A percentile compares a stretch with the other conserved stretches of the same genome.
These are phyloP conservation scores for Amazona vittata DNA, from an alignment of 2,113 vertebrate species.

Conservation along the genomic window DNA sequence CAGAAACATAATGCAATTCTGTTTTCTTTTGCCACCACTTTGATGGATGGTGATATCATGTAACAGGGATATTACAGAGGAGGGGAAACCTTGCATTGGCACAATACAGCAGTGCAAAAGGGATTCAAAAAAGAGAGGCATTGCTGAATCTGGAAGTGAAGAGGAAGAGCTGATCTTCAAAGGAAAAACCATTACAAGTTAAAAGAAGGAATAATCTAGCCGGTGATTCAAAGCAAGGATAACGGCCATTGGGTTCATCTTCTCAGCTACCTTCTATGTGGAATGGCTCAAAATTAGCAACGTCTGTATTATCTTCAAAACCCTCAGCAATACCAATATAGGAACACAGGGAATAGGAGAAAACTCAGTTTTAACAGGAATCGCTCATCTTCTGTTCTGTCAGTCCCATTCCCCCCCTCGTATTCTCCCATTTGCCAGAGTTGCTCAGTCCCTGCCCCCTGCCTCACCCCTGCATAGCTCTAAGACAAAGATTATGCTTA, in stretches of 20 bases:
- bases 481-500: not conserved
- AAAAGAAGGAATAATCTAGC: not conserved
- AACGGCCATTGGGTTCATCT: not conserved
- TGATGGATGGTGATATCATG: not conserved
- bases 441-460: not conserved
- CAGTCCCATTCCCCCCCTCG: fast-evolving
- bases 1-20: not conserved
- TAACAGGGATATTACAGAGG: not conserved
- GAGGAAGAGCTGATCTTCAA: not conserved
- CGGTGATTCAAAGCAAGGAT: not conserved
- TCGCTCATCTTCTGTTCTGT: not conserved
- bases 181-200: not conserved
- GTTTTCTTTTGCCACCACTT: not conserved
- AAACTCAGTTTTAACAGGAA: not conserved
- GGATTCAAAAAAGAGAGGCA: not conserved
- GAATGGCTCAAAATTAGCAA: not conserved
- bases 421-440: fast-evolving
- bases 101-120: not conserved
- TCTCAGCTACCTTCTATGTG: not conserved
- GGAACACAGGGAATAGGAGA: not conserved
- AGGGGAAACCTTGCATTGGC: not conserved
- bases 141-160: not conserved
- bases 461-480: not conserved
- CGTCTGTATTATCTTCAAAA: not conserved
- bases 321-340: not conserved